These are phyloP conservation scores for Kryptopterus vitreolus DNA, from an alignment of 2,797 vertebrate species.

Conservation along the genomic window DNA sequence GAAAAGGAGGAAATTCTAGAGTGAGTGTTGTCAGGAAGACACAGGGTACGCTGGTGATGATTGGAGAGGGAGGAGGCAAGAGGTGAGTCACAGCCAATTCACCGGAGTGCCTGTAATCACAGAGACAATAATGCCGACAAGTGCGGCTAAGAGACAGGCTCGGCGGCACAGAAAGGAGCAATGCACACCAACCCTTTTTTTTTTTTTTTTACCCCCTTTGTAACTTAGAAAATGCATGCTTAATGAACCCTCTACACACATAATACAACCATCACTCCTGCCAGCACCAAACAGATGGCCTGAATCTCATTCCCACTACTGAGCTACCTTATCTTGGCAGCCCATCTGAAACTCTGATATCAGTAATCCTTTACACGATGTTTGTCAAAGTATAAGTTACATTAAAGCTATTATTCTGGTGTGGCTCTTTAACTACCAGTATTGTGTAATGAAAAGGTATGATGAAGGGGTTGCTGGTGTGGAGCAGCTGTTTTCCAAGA, in stretches of 20 bases:
- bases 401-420: conserved; percentile 54
- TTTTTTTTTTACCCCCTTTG: conserved; percentile 38
- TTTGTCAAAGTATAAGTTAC: conserved; percentile 53
- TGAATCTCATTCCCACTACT: conserved; percentile 60
- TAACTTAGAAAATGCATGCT: conserved; percentile 58
- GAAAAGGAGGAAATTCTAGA: conserved; percentile 45
- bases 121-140: conserved; percentile 57
- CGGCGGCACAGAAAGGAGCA: conserved; percentile 38
- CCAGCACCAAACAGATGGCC: conserved; percentile 61
- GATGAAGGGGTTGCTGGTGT: conserved; percentile 34
- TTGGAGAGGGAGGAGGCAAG: conserved; percentile 47
- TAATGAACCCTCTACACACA: conserved; percentile 57
- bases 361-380: conserved; percentile 55
- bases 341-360: conserved; percentile 57
- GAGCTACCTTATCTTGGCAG: conserved; percentile 60
- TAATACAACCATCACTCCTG: conserved; percentile 59
- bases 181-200: conserved; percentile 41
- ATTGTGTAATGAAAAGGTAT: conserved; percentile 32
- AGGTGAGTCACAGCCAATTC: conserved; percentile 46
- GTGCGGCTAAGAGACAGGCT: conserved; percentile 55
- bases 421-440: conserved; percentile 30
- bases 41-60: conserved; percentile 41
- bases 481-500: conserved; percentile 14
- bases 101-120: conserved; percentile 55
- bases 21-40: conserved; percentile 47